Evolutionary conservation across 2,888 invertebrate species (phyloP), one percentile per base, ranked within the genome.

Genomic region (Brachynemurus nebulosus): DNA sequence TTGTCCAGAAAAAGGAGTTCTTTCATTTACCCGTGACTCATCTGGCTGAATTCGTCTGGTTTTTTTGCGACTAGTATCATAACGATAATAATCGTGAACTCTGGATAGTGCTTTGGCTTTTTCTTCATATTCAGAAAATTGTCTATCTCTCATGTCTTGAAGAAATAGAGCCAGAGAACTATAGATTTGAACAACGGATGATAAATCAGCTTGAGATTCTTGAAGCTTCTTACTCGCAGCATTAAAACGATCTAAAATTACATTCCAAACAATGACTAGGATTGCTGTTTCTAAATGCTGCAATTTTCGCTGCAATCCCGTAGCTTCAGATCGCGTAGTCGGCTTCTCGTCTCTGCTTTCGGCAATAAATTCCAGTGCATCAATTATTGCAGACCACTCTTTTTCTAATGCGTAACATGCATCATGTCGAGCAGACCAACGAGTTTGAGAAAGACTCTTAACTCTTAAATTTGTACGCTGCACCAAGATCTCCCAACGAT

Each of bases 371-470:
- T 42, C 17, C 20, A 50, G 36, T 25, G 47, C 45, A 40, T 49
- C 44, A 40, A 45, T 20, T 39, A 50, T 47, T 38, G 18, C 48
- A 50, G 46, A 23, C 50, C 48, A 50, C 30, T 46, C 44, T 44
- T 48, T 44, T 40, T 45, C 18, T 30, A 48, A 23, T 9, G 23
- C 23, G 6, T 23, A 7, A 9, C 23, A 23, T 7, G 23, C 23
- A 23, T 23, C 23, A 23, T 23, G 23, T 23, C 23, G 6, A 23
- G 23, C 23, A 6, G 23, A 23, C 23, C 23, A 23, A 7, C 48
- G 47, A 45, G 46, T 48, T 40, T 9, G 16, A 37, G 8, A 37
- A n/a, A 38, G 38, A 30, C 16, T 21, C 18, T 41, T 30, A 9
- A 41, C 17, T 12, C 16, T 41, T 12, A 7, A 30, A 20, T 14